Conservation (phyloP, 2,888 invertebrate species). For the Cephus nigrinus region DNA sequence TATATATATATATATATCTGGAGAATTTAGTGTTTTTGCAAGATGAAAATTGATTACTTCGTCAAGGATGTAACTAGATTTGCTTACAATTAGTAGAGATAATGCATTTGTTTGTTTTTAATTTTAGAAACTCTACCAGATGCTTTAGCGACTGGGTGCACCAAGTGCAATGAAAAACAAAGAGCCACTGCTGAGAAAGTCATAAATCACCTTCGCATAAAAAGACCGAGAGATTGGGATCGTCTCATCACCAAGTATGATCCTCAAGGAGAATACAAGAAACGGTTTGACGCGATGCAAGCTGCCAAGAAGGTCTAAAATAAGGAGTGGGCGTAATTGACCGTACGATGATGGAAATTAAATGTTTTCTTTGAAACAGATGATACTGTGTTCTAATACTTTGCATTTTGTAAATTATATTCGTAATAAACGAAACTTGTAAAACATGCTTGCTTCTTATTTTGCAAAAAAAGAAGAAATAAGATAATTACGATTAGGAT, state of each 20-base stretch:
- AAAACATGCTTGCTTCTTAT: not conserved
- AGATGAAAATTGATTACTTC: not conserved
- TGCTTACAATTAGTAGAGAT: not conserved
- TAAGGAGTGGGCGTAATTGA: not conserved
- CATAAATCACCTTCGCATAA: slow-evolving; percentile 73
- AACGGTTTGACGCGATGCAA: slow-evolving; percentile 63
- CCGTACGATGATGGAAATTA: not conserved
- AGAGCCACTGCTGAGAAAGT: slow-evolving; percentile 76
- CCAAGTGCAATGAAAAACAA: slow-evolving; percentile 75
- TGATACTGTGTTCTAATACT: not conserved
- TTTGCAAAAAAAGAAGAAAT: not conserved
- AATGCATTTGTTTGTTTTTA: not conserved
- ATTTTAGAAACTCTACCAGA: slow-evolving; percentile 77
- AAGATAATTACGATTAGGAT: not conserved
- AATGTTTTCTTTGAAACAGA: not conserved
- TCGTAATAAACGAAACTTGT: not conserved
- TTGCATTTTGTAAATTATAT: not conserved
- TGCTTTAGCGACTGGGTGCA: slow-evolving; percentile 75
- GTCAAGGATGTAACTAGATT: not conserved
- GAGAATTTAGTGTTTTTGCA: not conserved
- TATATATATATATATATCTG: slow-evolving; percentile 17
- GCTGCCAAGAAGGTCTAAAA: slow-evolving; percentile 12
- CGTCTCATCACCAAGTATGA: slow-evolving; percentile 76
- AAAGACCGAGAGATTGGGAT: slow-evolving; percentile 76
- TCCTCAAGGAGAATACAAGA: slow-evolving; percentile 75